These are phyloP conservation scores for Catocala sponsa DNA, from an alignment of 2,888 invertebrate genomes.

Conservation along the genomic window DNA sequence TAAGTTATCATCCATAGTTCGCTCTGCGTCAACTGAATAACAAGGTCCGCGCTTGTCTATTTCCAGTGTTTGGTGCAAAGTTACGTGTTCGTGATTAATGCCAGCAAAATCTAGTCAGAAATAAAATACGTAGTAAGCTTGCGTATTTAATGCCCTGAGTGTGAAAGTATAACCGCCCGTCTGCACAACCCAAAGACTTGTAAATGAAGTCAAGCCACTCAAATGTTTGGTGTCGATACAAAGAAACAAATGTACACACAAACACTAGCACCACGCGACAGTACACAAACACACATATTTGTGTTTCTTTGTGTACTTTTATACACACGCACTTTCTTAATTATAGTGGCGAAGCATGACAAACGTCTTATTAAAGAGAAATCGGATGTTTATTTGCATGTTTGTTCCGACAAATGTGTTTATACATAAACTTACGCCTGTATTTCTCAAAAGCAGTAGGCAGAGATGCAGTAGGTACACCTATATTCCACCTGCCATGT, in stretches of 20 bases:
- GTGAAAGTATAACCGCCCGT: constrained; percentile 13
- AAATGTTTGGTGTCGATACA: constrained; percentile 44
- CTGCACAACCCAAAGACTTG: constrained; percentile 18
- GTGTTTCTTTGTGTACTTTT: constrained; percentile 22
- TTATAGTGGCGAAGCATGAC: constrained; percentile 11
- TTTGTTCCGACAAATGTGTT: constrained; percentile 5
- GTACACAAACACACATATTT: constrained; percentile 42
- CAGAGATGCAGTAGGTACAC: no score
- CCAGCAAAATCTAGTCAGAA: no score
- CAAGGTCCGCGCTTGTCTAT: no score
- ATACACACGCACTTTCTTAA: constrained; percentile 19
- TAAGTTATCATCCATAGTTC: no score
- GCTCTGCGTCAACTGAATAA: no score
- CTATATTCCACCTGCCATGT: no score
- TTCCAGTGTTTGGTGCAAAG: no score
- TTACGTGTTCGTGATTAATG: no score
- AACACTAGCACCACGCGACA: constrained; percentile 36
- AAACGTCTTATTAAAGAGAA: constrained; percentile 13
- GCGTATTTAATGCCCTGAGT: no score
- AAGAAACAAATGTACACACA: constrained; percentile 37
- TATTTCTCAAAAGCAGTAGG: no score
- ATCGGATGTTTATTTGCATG: constrained; percentile 3
- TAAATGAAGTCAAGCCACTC: constrained; percentile 44
- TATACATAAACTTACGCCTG: background rate
- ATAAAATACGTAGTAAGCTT: no score